Percentiles rank a stretch among this genome's conserved stretches.
Conservation (phyloP, 1,140 invertebrate genomes). For the Aphidius gifuensis region DNA sequence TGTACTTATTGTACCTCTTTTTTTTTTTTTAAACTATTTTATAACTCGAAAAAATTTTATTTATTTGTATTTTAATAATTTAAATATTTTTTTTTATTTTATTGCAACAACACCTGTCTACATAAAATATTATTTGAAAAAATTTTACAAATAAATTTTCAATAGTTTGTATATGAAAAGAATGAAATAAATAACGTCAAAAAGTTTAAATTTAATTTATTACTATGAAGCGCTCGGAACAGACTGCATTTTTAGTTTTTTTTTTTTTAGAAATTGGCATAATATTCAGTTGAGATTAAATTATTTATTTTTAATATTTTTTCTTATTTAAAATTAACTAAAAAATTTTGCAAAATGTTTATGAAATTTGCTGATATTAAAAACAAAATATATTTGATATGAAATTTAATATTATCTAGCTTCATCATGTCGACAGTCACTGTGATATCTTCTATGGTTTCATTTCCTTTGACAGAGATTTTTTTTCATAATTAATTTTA, state of each 20-base stretch:
- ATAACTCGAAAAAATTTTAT: conserved; percentile 4
- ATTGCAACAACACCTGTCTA: conserved; percentile 31
- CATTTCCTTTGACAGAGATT: conserved; percentile 4
- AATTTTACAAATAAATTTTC: background rate
- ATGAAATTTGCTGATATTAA: background rate
- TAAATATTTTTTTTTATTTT: conserved; percentile 5
- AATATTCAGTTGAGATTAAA: too few species aligned
- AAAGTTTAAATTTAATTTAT: too few species aligned
- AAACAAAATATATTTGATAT: background rate
- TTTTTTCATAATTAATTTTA: conserved; percentile 13
- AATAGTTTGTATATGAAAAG: conserved; percentile 1
- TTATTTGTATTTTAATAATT: conserved; percentile 2
- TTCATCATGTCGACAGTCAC: too few species aligned
- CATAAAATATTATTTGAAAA: conserved; percentile 33
- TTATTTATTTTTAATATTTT: background rate
- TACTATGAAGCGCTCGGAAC: too few species aligned
- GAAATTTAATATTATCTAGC: too few species aligned
- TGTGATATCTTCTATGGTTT: conserved; percentile 8
- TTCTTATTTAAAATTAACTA: background rate
- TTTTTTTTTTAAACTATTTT: background rate
- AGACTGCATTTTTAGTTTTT: too few species aligned
- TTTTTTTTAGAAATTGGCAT: too few species aligned
- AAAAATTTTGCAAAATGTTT: too few species aligned
- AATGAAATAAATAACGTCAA: conserved; percentile 9
- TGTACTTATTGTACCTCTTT: too few species aligned